phyloP scores from a whole-genome alignment of 2,113 vertebrate genomes.

The Artemisiospiza belli region DNA sequence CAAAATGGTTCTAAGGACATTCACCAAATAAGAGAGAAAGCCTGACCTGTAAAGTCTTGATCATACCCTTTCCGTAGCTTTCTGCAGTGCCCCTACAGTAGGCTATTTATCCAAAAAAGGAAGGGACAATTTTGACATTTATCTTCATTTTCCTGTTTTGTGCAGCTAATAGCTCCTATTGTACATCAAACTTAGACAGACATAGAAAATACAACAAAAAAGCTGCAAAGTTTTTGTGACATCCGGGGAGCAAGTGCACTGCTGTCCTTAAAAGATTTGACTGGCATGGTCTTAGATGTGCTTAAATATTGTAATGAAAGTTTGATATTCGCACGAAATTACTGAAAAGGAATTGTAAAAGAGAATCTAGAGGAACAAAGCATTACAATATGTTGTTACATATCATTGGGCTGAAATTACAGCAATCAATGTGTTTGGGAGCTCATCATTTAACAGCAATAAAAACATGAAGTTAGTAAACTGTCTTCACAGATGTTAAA shows the following conservation, averaged over 20 bases:
- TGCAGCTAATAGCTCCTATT: neutral
- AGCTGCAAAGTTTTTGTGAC: neutral
- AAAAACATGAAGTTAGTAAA: neutral
- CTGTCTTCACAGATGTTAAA: neutral
- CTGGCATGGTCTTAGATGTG: fast-evolving
- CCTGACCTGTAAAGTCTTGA: neutral
- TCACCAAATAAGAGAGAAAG: neutral
- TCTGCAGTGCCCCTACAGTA: neutral
- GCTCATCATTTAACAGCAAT: fast-evolving
- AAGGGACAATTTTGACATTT: neutral
- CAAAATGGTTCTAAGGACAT: neutral
- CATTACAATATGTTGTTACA: neutral
- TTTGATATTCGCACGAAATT: neutral
- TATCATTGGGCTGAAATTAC: neutral
- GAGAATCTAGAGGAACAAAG: neutral
- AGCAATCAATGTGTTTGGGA: neutral
- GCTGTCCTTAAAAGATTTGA: neutral
- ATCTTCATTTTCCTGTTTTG: neutral
- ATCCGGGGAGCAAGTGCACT: neutral
- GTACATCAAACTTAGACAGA: neutral
- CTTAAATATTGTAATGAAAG: neutral
- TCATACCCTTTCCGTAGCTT: neutral
- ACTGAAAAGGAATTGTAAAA: neutral
- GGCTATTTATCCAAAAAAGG: neutral
- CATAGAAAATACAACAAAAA: fast-evolving